Evolutionary conservation across 2,113 vertebrate genomes (phyloP).

Genomic region (Malaclemys terrapin): DNA sequence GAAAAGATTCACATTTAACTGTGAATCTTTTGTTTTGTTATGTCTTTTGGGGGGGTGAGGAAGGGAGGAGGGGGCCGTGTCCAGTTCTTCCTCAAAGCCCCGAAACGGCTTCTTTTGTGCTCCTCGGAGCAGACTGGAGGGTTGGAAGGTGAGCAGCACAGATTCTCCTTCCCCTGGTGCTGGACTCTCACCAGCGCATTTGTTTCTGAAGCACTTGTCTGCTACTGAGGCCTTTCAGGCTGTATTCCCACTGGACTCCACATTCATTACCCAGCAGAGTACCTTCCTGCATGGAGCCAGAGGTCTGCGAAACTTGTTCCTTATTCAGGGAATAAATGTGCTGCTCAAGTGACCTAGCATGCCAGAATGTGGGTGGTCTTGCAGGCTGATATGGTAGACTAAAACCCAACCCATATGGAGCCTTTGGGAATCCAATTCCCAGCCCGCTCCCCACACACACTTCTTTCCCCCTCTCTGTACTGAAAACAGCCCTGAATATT

Average conservation of each 20-base stretch:
- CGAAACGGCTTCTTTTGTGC: neutral
- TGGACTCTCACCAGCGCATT: neutral
- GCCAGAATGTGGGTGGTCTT: conserved; percentile 21
- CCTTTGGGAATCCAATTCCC: neutral
- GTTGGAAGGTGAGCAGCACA: neutral
- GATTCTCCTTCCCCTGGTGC: neutral
- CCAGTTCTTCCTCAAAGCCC: neutral
- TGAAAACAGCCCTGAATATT: neutral
- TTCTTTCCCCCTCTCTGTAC: neutral
- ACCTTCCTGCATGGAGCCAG: neutral
- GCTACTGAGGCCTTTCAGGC: neutral
- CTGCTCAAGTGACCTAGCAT: neutral
- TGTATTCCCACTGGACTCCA: conserved; percentile 6
- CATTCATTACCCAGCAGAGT: neutral
- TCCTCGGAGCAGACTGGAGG: neutral
- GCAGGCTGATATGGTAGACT: neutral
- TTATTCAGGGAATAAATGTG: neutral
- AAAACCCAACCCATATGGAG: neutral
- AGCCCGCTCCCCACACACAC: too few relatives aligned
- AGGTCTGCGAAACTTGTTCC: neutral
- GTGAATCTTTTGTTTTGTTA: neutral
- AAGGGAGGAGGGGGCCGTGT: neutral
- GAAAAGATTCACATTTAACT: neutral
- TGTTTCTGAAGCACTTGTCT: neutral
- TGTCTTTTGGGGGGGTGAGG: neutral